Evolutionary conservation across 2,113 vertebrate species (phyloP).

Genomic region (Planiliza haematocheilus): DNA sequence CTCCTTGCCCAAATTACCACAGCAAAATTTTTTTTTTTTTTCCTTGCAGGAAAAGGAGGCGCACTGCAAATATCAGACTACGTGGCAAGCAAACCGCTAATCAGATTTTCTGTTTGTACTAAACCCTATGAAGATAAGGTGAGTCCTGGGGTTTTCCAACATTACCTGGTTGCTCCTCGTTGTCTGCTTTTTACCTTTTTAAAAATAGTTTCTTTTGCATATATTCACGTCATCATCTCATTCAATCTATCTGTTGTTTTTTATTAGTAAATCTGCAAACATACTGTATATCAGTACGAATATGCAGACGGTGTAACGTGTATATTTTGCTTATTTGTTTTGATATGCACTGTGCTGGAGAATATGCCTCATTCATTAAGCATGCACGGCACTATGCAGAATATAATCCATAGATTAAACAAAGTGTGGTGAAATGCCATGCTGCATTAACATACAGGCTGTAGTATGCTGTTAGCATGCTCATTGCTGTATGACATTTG

Average conservation of each 20-base stretch:
- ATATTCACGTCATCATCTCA: not conserved
- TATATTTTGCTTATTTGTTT: constrained; percentile 1
- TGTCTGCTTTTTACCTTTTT: too few species aligned
- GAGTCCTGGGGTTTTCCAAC: too few species aligned
- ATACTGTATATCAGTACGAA: not conserved
- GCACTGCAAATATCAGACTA: too few species aligned
- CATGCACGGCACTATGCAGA: not conserved
- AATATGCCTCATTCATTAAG: not conserved
- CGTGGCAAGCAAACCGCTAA: too few species aligned
- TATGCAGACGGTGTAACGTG: not conserved
- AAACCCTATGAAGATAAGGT: too few species aligned
- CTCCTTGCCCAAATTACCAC: too few species aligned
- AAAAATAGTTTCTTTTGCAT: too few species aligned
- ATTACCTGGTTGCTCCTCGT: too few species aligned
- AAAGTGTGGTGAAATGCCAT: not conserved
- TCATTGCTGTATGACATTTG: too few species aligned
- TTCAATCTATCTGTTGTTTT: not conserved
- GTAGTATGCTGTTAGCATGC: not conserved
- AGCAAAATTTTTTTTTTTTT: too few species aligned
- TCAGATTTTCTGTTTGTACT: too few species aligned
- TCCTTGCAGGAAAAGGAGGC: too few species aligned
- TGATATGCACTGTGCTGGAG: not conserved
- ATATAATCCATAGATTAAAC: not conserved
- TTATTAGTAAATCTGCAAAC: not conserved
- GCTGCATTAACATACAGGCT: not conserved